These are phyloP conservation scores for Ochropleura plecta DNA, from an alignment of 2,888 invertebrate species.

Conservation along the genomic window DNA sequence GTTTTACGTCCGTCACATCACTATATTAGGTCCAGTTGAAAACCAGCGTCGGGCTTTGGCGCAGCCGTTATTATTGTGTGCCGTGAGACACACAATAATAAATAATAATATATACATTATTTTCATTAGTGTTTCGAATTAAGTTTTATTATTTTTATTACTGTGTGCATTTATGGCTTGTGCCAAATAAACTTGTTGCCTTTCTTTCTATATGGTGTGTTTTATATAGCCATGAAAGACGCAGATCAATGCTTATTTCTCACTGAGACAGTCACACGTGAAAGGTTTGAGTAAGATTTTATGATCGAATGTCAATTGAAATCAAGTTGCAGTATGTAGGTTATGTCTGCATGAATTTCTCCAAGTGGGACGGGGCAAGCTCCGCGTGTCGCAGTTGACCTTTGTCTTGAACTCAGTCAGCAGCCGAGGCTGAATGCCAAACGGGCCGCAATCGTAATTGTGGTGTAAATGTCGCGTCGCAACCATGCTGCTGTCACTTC, in stretches of 20 bases:
- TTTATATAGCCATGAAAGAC: not conserved
- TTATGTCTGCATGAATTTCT: conserved; percentile 44
- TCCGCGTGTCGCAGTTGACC: conserved; percentile 51
- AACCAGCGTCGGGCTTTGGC: too few species aligned
- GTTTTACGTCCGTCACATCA: too few species aligned
- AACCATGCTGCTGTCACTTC: conserved; percentile 20
- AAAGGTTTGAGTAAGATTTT: not conserved
- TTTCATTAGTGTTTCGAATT: too few species aligned
- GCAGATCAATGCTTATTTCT: not conserved
- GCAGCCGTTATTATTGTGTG: too few species aligned
- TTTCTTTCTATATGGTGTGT: not conserved
- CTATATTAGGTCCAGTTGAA: too few species aligned
- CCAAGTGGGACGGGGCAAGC: conserved; percentile 45
- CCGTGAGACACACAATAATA: too few species aligned
- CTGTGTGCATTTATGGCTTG: too few species aligned
- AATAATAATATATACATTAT: too few species aligned
- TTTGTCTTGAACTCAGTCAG: conserved; percentile 59
- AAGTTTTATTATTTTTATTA: too few species aligned
- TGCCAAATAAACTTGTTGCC: too few species aligned
- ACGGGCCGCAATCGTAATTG: conserved; percentile 62
- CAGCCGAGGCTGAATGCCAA: conserved; percentile 54
- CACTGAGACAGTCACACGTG: not conserved
- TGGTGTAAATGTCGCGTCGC: conserved; percentile 53
- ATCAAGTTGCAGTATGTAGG: not conserved
- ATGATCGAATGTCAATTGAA: not conserved